phyloP scores from a whole-genome alignment of 2,888 invertebrate genomes.

The Metacarcinus magister region DNA sequence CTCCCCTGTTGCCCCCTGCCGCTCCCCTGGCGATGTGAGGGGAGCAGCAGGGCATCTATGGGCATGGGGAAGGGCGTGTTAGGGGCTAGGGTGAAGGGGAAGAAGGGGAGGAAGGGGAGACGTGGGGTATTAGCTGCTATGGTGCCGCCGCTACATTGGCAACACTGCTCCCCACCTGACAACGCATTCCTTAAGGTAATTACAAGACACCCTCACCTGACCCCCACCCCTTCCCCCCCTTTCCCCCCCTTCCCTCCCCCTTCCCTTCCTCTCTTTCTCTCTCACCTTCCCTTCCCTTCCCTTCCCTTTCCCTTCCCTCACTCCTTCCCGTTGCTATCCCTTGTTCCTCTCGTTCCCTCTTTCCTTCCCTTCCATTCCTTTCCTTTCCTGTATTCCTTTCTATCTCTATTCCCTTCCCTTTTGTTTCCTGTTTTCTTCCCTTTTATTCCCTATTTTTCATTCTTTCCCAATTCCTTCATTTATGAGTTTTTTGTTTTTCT shows the following conservation, averaged over 20 bases:
- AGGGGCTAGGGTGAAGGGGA: background rate
- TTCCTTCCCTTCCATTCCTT: background rate
- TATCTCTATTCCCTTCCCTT: background rate
- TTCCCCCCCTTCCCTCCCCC: background rate
- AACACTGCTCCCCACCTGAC: conserved; percentile 19
- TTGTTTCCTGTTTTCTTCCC: background rate
- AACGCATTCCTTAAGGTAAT: conserved; percentile 29
- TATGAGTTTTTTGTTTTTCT: background rate
- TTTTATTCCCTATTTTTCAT: background rate
- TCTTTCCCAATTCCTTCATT: background rate
- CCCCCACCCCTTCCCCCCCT: background rate
- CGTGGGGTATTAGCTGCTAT: background rate
- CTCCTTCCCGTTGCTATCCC: background rate
- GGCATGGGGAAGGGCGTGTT: background rate
- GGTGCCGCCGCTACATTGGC: background rate
- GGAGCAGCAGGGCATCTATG: background rate
- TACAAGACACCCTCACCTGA: conserved; percentile 22
- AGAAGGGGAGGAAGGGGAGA: background rate
- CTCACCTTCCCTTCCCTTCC: background rate
- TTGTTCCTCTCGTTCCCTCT: background rate
- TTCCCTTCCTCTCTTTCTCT: background rate
- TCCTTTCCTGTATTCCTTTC: background rate
- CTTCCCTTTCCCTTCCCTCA: background rate
- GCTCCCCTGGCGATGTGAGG: background rate
- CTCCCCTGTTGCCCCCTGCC: background rate